Percentiles rank a stretch among this genome's conserved stretches.
phyloP scores from a whole-genome alignment of 1,140 invertebrate genomes.

The Oscheius sp. region DNA sequence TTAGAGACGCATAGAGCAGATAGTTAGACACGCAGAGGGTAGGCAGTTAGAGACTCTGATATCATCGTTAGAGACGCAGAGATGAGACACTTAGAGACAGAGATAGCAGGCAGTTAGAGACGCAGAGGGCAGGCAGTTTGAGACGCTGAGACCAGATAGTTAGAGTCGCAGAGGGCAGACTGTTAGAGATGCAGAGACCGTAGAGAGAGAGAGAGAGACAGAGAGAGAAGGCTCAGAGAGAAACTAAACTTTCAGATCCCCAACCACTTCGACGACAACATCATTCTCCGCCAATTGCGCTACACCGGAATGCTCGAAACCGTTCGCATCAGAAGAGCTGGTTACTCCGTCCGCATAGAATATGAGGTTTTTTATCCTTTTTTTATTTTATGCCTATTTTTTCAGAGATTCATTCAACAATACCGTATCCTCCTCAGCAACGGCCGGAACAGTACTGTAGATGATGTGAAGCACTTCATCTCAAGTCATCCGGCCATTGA shows the following conservation, averaged over 20 bases:
- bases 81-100: no score
- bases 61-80: no score
- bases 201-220: no score
- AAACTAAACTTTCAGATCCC: constrained; percentile 68
- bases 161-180: no score
- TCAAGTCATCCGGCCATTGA: constrained; percentile 69
- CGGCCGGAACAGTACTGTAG: constrained; percentile 69
- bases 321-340: constrained; percentile 86
- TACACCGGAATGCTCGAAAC: constrained; percentile 97
- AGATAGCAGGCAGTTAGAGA: no score
- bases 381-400: neutral
- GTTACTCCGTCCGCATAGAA: constrained; percentile 85
- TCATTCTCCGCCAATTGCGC: constrained; percentile 79
- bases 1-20: no score
- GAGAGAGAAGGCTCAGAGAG: neutral
- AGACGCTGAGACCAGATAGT: no score
- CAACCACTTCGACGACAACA: constrained; percentile 87
- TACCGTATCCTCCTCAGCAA: constrained; percentile 85
- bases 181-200: no score
- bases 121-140: no score
- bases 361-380: constrained; percentile 70
- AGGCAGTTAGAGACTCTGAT: no score
- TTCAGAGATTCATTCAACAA: constrained; percentile 80
- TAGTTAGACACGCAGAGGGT: no score
- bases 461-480: constrained; percentile 52